phyloP scores from a whole-genome alignment of 2,888 invertebrate species.

The Dascillus cervinus region DNA sequence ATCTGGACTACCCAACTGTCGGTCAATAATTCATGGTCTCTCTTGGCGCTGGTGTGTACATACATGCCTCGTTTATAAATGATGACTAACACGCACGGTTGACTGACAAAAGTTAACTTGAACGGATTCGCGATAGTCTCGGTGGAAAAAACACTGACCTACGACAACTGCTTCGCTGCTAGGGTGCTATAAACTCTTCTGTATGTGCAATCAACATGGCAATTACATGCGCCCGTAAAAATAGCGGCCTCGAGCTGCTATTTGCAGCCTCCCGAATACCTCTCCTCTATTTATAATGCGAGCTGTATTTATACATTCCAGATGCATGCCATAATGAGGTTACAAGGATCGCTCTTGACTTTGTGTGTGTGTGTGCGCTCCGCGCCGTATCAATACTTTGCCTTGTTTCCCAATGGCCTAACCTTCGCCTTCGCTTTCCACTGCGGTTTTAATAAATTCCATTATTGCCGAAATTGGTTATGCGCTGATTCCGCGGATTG shows the following conservation, averaged over 20 bases:
- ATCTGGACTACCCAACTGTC: conserved; percentile 17
- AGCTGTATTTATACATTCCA: conserved; percentile 17
- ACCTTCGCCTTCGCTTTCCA: no score
- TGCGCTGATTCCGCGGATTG: no score
- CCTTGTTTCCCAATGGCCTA: no score
- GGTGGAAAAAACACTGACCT: conserved; percentile 11
- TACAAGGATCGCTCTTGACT: conserved; percentile 28
- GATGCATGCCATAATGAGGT: conserved; percentile 23
- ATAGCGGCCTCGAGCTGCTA: conserved; percentile 13
- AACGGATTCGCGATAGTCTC: conserved; percentile 10
- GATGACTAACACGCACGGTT: conserved; percentile 8
- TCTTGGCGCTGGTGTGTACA: conserved; percentile 10
- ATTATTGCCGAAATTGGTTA: no score
- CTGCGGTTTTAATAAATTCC: no score
- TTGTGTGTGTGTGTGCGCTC: conserved; percentile 13
- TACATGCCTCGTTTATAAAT: no score
- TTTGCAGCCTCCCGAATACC: conserved; percentile 7
- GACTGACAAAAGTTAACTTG: conserved; percentile 12
- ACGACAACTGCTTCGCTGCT: conserved; percentile 12
- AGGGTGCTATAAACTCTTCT: conserved; percentile 15
- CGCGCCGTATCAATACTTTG: background rate
- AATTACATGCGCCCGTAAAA: conserved; percentile 15
- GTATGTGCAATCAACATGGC: conserved; percentile 15
- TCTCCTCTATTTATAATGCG: conserved; percentile 16
- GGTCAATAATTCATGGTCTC: conserved; percentile 14